Evolutionary conservation across 2,888 invertebrate genomes (phyloP), one percentile per base, ranked within the genome.

Genomic region (Epirrita christyi): DNA sequence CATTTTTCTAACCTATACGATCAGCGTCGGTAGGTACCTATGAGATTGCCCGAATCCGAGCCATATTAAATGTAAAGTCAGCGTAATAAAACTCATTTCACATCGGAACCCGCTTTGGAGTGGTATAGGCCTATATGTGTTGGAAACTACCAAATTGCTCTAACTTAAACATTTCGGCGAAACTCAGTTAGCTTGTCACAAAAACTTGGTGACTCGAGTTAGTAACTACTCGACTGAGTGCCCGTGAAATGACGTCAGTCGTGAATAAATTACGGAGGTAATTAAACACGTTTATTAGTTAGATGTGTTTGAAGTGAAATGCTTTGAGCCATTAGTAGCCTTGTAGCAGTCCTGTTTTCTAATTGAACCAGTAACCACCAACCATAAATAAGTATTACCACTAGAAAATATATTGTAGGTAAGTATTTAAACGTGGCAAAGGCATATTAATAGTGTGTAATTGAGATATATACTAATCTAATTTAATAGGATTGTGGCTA

Each of bases 151-250:
- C 67, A 77, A 82, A 82, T 81, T 78, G 77, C 78, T 78, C 74
- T 68, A 80, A 80, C 74, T 78, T 77, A 78, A 79, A 78, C 77
- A 78, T 80, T 81, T 78, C 74, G 70, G 70, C 64, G 67, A 59
- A 73, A 75, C 70, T 68, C 71, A 85, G 83, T 84, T 80, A 75
- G 77, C 78, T 76, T 85, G 85, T 87, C 85, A 81, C 82, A 85
- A 84, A 84, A 87, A 86, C 84, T 86, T 87, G 78, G 69, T 70
- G 71, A 67, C 63, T 62, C 52, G 60, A 61, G 64, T 63, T 57
- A 58, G 63, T 54, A 59, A 59, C 44, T 58, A 59, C 44, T 58
- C 21, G 45, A 38, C 43, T 48, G 54, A 59, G 59, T 47, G 50
- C 59, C 59, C 55, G 59, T 44, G 54, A 59, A 50, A 59, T 59